Percentiles rank a stretch among this genome's conserved stretches.
phyloP scores from a whole-genome alignment of 2,113 vertebrate genomes.

The Sula dactylatra region DNA sequence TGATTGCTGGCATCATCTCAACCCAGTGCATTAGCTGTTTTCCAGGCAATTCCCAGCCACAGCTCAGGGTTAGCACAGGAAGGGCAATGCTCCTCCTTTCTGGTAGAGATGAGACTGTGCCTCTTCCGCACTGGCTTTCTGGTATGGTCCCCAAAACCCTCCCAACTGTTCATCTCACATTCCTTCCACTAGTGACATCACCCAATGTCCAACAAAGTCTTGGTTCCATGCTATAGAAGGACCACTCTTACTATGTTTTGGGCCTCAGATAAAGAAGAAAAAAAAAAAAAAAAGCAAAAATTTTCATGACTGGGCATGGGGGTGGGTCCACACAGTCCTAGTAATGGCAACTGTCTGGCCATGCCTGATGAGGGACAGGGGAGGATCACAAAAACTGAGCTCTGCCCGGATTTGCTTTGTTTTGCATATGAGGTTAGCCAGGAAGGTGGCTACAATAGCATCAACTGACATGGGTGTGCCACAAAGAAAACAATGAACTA shows the following conservation, averaged over 20 bases:
- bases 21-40: neutral
- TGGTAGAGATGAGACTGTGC: neutral
- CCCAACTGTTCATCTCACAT: neutral
- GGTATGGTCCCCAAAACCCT: neutral
- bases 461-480: neutral
- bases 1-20: neutral
- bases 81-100: neutral
- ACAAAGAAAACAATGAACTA: neutral
- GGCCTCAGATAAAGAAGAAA: neutral
- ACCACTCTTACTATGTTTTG: neutral
- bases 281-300: neutral
- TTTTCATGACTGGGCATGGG: too few species aligned
- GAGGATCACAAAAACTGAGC: neutral
- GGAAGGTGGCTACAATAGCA: neutral
- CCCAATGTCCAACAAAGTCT: neutral
- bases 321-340: neutral
- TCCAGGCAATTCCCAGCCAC: neutral
- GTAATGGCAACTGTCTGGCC: neutral
- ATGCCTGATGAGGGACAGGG: neutral
- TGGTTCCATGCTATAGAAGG: neutral
- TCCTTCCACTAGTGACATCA: neutral
- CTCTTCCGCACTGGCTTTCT: neutral
- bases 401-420: neutral
- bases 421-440: neutral
- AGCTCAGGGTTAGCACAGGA: neutral